phyloP scores from a whole-genome alignment of 2,113 vertebrate genomes.

The Saguinus midas region DNA sequence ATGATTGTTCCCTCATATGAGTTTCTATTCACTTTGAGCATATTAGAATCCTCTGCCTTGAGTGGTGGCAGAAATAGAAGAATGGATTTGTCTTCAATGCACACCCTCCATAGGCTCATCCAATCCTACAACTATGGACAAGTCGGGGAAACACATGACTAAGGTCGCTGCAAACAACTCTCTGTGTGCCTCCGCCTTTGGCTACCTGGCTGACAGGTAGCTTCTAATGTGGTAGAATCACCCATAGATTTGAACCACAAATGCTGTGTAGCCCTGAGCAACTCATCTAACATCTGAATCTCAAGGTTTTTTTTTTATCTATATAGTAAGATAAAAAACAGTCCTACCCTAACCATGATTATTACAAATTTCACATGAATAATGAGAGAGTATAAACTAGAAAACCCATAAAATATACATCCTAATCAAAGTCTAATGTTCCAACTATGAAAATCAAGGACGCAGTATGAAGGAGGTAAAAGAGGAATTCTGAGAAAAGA shows the following conservation, averaged over 20 bases:
- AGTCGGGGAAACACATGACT: neutral
- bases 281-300: neutral
- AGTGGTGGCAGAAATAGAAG: neutral
- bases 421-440: neutral
- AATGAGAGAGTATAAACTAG: neutral
- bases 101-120: neutral
- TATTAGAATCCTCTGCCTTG: neutral
- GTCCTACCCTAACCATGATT: neutral
- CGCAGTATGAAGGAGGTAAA: neutral
- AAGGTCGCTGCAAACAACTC: neutral
- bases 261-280: neutral
- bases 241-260: neutral
- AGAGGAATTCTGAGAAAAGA: neutral
- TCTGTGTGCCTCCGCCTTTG: neutral
- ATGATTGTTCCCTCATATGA: neutral
- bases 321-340: neutral
- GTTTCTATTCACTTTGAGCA: neutral
- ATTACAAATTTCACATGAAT: neutral
- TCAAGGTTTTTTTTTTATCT: neutral
- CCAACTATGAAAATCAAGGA: neutral
- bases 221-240: fast-evolving
- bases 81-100: neutral
- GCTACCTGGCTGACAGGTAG: neutral
- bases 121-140: neutral
- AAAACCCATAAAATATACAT: neutral